phyloP scores from a whole-genome alignment of 2,113 vertebrate genomes.

The Halcyon malimbica region DNA sequence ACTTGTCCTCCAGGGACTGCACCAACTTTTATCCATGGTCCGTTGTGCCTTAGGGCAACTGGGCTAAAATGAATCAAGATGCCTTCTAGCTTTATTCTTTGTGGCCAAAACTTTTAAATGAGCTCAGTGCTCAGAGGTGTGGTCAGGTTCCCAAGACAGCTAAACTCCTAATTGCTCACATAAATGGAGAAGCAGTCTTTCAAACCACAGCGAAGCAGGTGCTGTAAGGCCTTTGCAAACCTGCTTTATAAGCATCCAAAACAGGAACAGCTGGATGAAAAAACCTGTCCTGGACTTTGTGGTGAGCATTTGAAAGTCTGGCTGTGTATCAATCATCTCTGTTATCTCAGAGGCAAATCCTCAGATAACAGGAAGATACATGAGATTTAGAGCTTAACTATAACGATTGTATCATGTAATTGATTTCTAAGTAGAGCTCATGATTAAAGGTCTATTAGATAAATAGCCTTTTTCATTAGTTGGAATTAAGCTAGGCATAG shows the following conservation, averaged over 20 bases:
- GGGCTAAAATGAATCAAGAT: not conserved
- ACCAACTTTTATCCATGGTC: not conserved
- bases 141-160: not conserved
- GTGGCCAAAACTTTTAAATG: not conserved
- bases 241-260: not conserved
- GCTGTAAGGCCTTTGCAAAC: not conserved
- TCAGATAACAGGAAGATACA: slow-evolving; percentile 53
- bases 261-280: slow-evolving; percentile 2
- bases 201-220: not conserved
- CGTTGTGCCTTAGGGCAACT: not conserved
- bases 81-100: not conserved
- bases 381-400: slow-evolving; percentile 53
- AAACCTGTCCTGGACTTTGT: not conserved
- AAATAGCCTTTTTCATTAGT: slow-evolving; percentile 50
- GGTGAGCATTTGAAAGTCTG: slow-evolving; percentile 39
- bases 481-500: not conserved
- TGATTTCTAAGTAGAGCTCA: slow-evolving; percentile 50
- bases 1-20: not conserved
- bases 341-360: slow-evolving; percentile 52
- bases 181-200: not conserved
- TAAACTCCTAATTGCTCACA: not conserved
- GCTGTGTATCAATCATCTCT: not conserved
- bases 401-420: slow-evolving; percentile 40
- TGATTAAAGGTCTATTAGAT: slow-evolving; percentile 51
- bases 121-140: not conserved